A percentile compares a stretch with the other conserved stretches of the same genome.
Evolutionary conservation across 2,888 invertebrate species (phyloP).

Genomic region (Morpho deidamia): DNA sequence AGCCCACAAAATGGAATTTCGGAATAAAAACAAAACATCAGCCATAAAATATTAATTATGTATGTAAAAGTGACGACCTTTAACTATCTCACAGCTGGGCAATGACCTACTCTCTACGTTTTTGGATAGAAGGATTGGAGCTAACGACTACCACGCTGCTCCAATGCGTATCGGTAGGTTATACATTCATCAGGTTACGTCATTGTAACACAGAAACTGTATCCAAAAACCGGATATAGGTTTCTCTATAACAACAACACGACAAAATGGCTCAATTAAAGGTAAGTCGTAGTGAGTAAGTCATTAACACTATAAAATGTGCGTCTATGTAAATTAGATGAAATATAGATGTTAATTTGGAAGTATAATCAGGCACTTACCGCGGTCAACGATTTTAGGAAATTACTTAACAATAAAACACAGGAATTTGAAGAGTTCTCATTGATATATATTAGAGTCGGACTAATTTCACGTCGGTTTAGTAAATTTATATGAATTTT

Average conservation of each 20-base stretch:
- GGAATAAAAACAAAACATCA: too few species aligned
- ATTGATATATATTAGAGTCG: not conserved
- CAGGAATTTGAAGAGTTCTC: not conserved
- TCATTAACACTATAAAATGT: constrained; percentile 3
- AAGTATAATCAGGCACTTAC: constrained; percentile 10
- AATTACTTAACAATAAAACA: not conserved
- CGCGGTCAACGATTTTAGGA: not conserved
- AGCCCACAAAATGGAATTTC: too few species aligned
- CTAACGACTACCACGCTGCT: too few species aligned
- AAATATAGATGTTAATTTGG: constrained; percentile 3
- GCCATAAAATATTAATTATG: too few species aligned
- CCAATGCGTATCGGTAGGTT: too few species aligned
- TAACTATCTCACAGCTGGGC: too few species aligned
- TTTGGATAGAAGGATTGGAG: too few species aligned
- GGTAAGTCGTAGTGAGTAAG: not conserved
- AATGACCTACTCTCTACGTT: too few species aligned
- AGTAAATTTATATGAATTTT: not conserved
- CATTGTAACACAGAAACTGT: not conserved
- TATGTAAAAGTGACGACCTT: too few species aligned
- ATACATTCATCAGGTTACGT: too few species aligned
- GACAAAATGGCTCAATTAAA: constrained; percentile 1
- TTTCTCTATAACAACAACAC: not conserved
- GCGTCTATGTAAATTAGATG: constrained; percentile 7
- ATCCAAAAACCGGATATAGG: not conserved
- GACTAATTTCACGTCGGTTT: not conserved